phyloP scores from a whole-genome alignment of 1,140 invertebrate species.

The Mycetomoellerius zeteki region DNA sequence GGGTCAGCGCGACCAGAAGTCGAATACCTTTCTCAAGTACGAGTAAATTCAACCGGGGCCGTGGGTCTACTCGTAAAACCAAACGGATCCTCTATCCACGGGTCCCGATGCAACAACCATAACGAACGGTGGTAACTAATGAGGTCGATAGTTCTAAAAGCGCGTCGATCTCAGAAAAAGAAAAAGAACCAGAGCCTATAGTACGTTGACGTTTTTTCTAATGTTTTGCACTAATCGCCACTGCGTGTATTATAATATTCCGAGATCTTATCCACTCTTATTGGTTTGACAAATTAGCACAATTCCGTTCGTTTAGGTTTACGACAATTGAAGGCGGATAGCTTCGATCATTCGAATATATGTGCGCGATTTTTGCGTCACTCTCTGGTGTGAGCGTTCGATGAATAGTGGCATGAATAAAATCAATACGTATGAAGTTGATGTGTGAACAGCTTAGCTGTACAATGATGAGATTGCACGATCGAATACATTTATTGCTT shows the following conservation, averaged over 20 bases:
- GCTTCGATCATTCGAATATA: slow-evolving; percentile 74
- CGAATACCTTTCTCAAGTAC: slow-evolving; percentile 87
- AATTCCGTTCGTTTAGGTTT: slow-evolving; percentile 64
- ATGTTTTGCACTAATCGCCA: slow-evolving; percentile 55
- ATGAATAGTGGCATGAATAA: slow-evolving; percentile 38
- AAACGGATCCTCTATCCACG: slow-evolving; percentile 82
- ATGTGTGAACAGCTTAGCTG: slow-evolving; percentile 52
- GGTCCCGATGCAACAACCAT: slow-evolving; percentile 82
- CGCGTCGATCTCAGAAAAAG: slow-evolving; percentile 40
- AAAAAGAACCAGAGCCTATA: slow-evolving; percentile 56
- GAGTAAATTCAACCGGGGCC: slow-evolving; percentile 84
- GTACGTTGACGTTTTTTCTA: slow-evolving; percentile 51
- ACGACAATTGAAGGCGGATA: slow-evolving; percentile 65
- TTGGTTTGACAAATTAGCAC: slow-evolving; percentile 69
- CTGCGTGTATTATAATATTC: slow-evolving; percentile 50
- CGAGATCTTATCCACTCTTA: slow-evolving; percentile 51
- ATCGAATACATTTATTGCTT: slow-evolving; percentile 62
- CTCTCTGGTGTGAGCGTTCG: slow-evolving; percentile 61
- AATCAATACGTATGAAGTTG: slow-evolving; percentile 47
- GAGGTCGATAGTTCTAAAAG: slow-evolving; percentile 11
- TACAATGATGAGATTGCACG: slow-evolving; percentile 52
- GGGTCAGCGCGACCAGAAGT: slow-evolving; percentile 86
- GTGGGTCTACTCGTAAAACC: slow-evolving; percentile 83
- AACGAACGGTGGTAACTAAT: slow-evolving; percentile 72
- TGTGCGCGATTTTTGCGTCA: slow-evolving; percentile 51